phyloP scores from a whole-genome alignment of 2,113 vertebrate genomes.

The Passer domesticus region DNA sequence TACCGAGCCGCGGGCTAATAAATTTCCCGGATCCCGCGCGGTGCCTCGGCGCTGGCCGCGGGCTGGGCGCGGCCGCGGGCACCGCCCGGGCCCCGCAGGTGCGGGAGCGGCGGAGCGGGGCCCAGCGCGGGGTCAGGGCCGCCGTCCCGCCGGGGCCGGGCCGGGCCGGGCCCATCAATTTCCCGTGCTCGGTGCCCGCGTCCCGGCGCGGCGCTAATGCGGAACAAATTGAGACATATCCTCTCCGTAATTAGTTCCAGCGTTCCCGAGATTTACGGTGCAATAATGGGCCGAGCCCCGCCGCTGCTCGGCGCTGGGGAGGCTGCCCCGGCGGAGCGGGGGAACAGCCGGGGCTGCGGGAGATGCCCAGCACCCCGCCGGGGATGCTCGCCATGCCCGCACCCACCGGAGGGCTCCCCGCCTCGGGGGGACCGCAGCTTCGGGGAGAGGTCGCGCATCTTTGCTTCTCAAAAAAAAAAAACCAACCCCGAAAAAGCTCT shows the following conservation, averaged over 20 bases:
- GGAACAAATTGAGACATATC: constrained; percentile 92
- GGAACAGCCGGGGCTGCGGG: neutral
- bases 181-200: constrained; percentile 76
- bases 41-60: neutral
- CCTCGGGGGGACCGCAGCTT: neutral
- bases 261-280: constrained; percentile 80
- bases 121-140: constrained; percentile 80
- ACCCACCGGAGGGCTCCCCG: too few species aligned
- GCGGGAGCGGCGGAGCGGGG: constrained; percentile 22
- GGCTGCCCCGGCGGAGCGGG: neutral
- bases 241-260: constrained; percentile 86
- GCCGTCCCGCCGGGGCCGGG: constrained; percentile 69
- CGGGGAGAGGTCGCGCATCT: too few species aligned
- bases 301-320: neutral
- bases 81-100: constrained; percentile 62
- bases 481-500: too few species aligned
- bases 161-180: constrained; percentile 77
- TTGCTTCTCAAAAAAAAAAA: neutral
- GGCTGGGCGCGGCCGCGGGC: neutral
- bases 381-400: neutral
- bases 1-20: constrained; percentile 49
- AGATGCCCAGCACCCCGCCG: neutral
- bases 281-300: constrained; percentile 68
- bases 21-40: constrained; percentile 58
- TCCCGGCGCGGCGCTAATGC: constrained; percentile 78